A percentile compares a stretch with the other conserved stretches of the same genome.
phyloP scores from a whole-genome alignment of 1,140 invertebrate species.

The Bombus affinis region DNA sequence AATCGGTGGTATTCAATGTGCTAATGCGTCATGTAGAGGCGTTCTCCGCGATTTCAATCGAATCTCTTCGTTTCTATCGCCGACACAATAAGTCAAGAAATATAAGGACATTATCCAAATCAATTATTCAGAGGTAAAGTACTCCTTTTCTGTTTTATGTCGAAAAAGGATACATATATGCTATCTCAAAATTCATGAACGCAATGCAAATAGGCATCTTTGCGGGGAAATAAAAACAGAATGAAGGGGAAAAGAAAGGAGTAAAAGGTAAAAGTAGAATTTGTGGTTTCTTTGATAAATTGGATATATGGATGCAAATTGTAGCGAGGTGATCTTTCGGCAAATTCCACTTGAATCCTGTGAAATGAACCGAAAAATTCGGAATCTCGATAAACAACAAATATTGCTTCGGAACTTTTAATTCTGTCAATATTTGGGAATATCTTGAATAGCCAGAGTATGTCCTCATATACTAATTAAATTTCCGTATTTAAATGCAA shows the following conservation, averaged over 20 bases:
- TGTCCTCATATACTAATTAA: not conserved
- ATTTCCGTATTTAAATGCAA: not conserved
- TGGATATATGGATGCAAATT: not conserved
- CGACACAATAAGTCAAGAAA: not conserved
- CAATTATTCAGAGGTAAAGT: not conserved
- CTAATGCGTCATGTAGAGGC: not conserved
- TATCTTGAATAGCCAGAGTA: not conserved
- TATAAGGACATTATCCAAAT: not conserved
- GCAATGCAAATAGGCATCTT: not conserved
- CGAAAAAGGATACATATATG: no score
- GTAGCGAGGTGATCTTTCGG: not conserved
- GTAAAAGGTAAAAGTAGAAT: not conserved
- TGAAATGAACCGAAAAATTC: not conserved
- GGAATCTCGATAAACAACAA: not conserved
- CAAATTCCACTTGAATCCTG: not conserved
- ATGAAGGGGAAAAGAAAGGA: not conserved
- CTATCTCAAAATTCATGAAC: not conserved
- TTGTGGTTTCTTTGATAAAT: not conserved
- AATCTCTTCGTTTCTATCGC: not conserved
- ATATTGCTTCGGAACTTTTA: not conserved
- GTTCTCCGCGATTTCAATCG: not conserved
- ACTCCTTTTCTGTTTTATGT: no score
- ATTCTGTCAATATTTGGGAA: not conserved
- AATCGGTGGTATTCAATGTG: not conserved
- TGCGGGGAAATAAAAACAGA: not conserved